Evolutionary conservation across 2,797 vertebrate species (phyloP).

Genomic region (Micropoecilia bifurca): DNA sequence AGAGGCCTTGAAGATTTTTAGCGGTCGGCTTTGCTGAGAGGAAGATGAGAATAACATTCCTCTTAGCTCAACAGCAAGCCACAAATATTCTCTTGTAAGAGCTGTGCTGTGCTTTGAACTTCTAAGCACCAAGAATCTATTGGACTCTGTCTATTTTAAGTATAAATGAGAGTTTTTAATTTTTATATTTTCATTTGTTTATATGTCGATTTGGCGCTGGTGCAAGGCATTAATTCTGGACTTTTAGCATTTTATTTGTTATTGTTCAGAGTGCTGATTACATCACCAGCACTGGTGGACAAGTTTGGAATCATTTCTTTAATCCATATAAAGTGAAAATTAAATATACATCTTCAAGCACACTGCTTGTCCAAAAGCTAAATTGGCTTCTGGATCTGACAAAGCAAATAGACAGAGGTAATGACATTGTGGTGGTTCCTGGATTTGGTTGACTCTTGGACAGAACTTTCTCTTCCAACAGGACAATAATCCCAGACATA

Average conservation of each 20-base stretch:
- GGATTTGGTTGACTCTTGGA: neutral
- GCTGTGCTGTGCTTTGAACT: neutral
- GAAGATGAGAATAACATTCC: constrained; percentile 23
- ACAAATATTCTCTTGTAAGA: constrained; percentile 27
- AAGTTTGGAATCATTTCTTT: neutral
- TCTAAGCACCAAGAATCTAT: neutral
- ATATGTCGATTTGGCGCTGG: neutral
- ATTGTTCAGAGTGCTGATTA: neutral
- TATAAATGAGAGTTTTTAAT: neutral
- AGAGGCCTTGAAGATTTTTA: constrained; percentile 16
- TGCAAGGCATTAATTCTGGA: neutral
- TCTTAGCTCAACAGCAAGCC: constrained; percentile 24
- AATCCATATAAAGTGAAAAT: neutral
- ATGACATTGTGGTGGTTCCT: too few species aligned
- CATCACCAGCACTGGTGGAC: neutral
- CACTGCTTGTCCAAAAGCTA: neutral
- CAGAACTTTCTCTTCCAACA: neutral
- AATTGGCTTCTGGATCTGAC: neutral
- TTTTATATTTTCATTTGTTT: neutral
- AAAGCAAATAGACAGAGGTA: neutral
- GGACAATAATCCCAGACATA: neutral
- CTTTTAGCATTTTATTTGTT: neutral
- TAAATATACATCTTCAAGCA: neutral
- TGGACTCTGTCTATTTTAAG: neutral
- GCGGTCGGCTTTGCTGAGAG: constrained; percentile 21